Base-by-base conservation (phyloP, 2,113 vertebrate species). In the Ageneiosus marmoratus region DNA sequence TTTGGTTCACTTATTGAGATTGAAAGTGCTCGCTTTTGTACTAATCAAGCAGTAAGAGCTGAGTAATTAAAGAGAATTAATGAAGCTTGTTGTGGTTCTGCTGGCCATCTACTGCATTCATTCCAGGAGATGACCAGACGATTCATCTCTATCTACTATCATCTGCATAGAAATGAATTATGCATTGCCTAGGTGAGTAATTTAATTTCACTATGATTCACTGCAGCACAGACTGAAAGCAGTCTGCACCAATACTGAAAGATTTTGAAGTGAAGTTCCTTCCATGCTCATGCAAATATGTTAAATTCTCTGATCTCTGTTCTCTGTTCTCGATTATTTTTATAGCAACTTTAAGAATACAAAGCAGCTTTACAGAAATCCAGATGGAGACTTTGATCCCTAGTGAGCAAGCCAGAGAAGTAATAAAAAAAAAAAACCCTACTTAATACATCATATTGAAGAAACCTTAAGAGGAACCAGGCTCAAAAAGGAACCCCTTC, bases 131-230 rank as follows among this genome's bases (percentile, higher is more conserved):
- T 12, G 50, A 55, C 16, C 72, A 32, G 72, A 74, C 8, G 12
- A 74, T 51, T 76, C 50, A 37, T 75, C 50, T 48, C 41, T 12
- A 15, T 73, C 24, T 34, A 10, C 48, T 48, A 53, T 75, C 73
- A 75, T 76, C 73, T 76, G 20, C 29, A 53, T 48, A 27, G 9
- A 78, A 37, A 55, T 81, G 55, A 81, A 48, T 84, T 46, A 72
- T 84, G 58, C 53, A 62, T 32, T n/a, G 41, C 29, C 82, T 70
- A 44, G 55, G 37, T 83, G 83, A 34, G 44, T 55, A 53, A 85
- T 87, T 78, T 22, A 51, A 76, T n/a, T 63, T 74, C n/a, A 50
- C n/a, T 34, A 29, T 51, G 81, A 86, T 81, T 78, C 65, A 78
- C 46, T 81, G 72, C 55, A 32, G 67, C 48, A 53, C 41, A 72